Evolutionary conservation across 2,113 vertebrate species (phyloP), one percentile per base, ranked within the genome.

Genomic region (Otolemur garnettii): DNA sequence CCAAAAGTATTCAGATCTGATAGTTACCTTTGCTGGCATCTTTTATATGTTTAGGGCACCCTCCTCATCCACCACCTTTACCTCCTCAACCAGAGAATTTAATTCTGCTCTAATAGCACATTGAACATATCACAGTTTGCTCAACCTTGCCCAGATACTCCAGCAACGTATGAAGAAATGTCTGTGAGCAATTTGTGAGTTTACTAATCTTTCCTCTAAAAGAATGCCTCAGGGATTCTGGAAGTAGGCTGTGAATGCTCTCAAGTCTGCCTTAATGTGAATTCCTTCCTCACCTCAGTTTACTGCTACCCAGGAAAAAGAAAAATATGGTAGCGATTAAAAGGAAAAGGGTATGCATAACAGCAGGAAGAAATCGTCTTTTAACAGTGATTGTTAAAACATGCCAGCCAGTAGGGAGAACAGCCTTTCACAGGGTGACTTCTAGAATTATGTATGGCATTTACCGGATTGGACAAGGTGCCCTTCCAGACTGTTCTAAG

Each of bases 1-100:
- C 0, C 26, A 77, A 71, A 77, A 42, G 17, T n/a, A n/a, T 1
- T 5, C n/a, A 50, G 9, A 7, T 1, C 9, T 8, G 7, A 30
- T 24, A 18, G 28, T 33, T 13, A 57, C 33, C 38, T 5, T 57
- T 18, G 21, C n/a, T 24, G 18, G 19, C 28, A 19, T 33, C 17
- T 13, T 33, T 42, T 12, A 13, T n/a, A 45, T 26, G 13, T 33
- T 42, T 50, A 50, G 45, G 8, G 19, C 21, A 53, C 71, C 24
- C 26, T 60, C 30, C 30, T 42, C 19, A 21, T 26, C 55, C 21
- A 10, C 22, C 4, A 4, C 28, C 28, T 66, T 4, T 35, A 33
- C 33, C 59, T 66, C 22, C 22, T 30, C 21, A 6, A 57, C 5
- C n/a, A 21, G 60, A 66, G 30, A 89, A 77, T 24, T n/a, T 26